Evolutionary conservation across 1,140 invertebrate genomes (phyloP), one percentile per base, ranked within the genome.

Genomic region (Calephelis nemesis): DNA sequence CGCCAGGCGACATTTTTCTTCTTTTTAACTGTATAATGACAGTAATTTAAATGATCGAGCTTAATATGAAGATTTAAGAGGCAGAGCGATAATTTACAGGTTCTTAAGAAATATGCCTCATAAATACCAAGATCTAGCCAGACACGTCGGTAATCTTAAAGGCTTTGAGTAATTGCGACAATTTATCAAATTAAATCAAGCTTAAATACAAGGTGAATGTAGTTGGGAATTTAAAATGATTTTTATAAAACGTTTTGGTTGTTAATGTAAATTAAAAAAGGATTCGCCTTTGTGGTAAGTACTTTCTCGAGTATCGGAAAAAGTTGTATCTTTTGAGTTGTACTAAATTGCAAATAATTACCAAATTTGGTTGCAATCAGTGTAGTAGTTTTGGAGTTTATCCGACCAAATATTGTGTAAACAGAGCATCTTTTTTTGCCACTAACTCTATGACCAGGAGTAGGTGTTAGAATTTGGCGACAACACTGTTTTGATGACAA

Each of bases 21-120:
- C 49, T 65, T 65, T 65, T 65, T 65, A 54, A 19, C 8, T 54
- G 8, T 15, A 66, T 66, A 66, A 66, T 66, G 15, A 50, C n/a
- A 45, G 50, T 40, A 11, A 66, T 66, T 66, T 66, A 54, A 58
- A 47, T 42, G 13, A 66, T 19, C 40, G 39, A 60, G 54, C 30
- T 15, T 60, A 60, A 12, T 60, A 60, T 39, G 30, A 60, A 39
- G 54, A 60, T 60, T 60, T 39, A 60, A 60, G 54, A 60, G 54
- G 13, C 54, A 39, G 54, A 39, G 30, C 58, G 12, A 42, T 42
- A 60, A 60, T 60, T 60, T 60, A 60, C 58, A 60, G 54, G 5
- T 39, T 42, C 11, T 5, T n/a, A 12, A 40, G 12, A 40, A 60
- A 60, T 60, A 40, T 60, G 42, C 58, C 58, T 40, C 58, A n/a